Conservation (phyloP, 1,140 invertebrate species). For the Lepidotrigona ventralis region DNA sequence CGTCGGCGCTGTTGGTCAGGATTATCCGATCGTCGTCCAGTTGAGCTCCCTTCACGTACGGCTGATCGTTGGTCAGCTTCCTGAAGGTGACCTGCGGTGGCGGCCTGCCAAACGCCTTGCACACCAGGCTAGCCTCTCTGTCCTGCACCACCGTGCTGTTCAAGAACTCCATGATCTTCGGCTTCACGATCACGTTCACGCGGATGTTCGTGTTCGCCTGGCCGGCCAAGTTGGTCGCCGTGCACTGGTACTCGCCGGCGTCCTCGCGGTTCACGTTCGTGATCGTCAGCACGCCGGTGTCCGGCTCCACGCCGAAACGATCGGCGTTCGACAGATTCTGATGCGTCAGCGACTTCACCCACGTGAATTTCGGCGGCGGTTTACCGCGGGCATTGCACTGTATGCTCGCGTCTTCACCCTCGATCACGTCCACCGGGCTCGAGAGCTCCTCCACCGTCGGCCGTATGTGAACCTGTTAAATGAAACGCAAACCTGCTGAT, state of each 20-base stretch:
- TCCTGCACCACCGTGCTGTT: constrained; percentile 86
- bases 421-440: constrained; percentile 84
- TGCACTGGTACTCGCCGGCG: constrained; percentile 90
- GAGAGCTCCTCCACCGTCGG: constrained; percentile 85
- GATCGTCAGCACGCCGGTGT: constrained; percentile 86
- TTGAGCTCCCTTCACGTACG: constrained; percentile 83
- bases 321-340: constrained; percentile 85
- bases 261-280: constrained; percentile 88
- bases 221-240: constrained; percentile 90
- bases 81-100: constrained; percentile 88
- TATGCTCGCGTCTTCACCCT: constrained; percentile 88
- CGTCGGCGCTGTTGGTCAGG: constrained; percentile 80
- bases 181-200: constrained; percentile 87
- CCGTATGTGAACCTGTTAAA: constrained; percentile 86
- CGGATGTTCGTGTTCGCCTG: constrained; percentile 82
- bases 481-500: constrained; percentile 15
- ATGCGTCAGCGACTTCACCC: constrained; percentile 86
- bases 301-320: constrained; percentile 87
- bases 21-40: constrained; percentile 83
- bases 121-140: constrained; percentile 85
- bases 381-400: constrained; percentile 90
- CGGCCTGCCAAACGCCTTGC: constrained; percentile 88
- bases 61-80: constrained; percentile 81
- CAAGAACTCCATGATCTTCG: constrained; percentile 88
- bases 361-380: constrained; percentile 89